These are phyloP conservation scores for Physocephala rufipes DNA, from an alignment of 2,888 invertebrate species.

Conservation along the genomic window DNA sequence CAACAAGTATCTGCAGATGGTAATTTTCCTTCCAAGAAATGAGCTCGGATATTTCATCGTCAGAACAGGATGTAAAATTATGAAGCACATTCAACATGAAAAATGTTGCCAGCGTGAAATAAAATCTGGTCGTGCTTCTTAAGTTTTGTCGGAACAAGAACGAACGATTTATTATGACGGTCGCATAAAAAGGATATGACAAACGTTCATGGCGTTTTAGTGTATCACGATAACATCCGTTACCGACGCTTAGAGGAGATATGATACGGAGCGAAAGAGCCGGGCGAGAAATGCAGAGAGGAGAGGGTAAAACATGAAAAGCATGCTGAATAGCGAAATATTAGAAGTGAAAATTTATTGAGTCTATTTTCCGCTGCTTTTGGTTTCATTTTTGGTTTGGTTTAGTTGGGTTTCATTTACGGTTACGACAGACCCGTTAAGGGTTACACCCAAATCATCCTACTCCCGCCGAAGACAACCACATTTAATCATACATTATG, in stretches of 20 bases:
- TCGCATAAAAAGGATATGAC: conserved; percentile 59
- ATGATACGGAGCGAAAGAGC: not conserved
- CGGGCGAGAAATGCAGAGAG: not conserved
- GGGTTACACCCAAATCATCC: too few relatives aligned
- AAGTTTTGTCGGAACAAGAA: not conserved
- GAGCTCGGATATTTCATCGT: conserved; percentile 13
- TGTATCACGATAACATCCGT: not conserved
- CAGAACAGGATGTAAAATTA: conserved; percentile 22
- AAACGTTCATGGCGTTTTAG: conserved; percentile 33
- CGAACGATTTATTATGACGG: conserved; percentile 57
- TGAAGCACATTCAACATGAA: conserved; percentile 49
- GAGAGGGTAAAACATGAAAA: too few relatives aligned
- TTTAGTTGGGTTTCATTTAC: too few relatives aligned
- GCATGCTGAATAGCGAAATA: not conserved
- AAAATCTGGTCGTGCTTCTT: conserved; percentile 10
- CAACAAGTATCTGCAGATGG: conserved; percentile 24
- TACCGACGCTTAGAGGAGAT: not conserved
- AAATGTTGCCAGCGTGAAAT: conserved; percentile 58
- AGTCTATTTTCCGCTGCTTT: not conserved
- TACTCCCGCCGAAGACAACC: too few relatives aligned
- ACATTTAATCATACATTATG: too few relatives aligned
- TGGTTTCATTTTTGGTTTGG: not conserved
- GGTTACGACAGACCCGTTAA: too few relatives aligned
- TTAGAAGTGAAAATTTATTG: conserved; percentile 21
- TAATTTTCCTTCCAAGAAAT: conserved; percentile 16